Conservation (phyloP, 2,888 invertebrate species). For the Rapana venosa region DNA sequence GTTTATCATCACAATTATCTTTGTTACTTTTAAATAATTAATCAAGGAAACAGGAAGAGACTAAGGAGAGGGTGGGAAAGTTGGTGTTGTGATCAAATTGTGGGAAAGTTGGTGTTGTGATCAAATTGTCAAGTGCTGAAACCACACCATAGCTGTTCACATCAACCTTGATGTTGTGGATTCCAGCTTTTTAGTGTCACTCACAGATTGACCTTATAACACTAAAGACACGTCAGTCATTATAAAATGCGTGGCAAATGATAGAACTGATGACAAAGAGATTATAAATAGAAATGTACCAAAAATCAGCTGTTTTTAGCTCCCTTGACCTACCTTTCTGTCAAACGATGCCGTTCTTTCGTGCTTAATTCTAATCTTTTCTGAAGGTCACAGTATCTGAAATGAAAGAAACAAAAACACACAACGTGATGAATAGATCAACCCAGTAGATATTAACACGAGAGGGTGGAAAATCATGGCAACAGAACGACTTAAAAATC, state of each 20-base stretch:
- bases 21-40: too few species aligned
- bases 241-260: not conserved
- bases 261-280: not conserved
- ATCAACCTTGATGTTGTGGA: too few species aligned
- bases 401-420: not conserved
- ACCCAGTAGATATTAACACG: not conserved
- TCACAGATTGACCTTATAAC: not conserved
- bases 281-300: constrained; percentile 4
- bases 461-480: not conserved
- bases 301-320: constrained; percentile 4
- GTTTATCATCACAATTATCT: too few species aligned
- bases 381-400: constrained; percentile 19
- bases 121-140: too few species aligned
- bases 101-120: too few species aligned
- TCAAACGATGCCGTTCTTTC: not conserved
- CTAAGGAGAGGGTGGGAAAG: too few species aligned
- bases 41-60: too few species aligned
- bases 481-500: not conserved
- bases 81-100: too few species aligned
- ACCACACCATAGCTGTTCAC: too few species aligned
- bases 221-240: not conserved
- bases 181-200: too few species aligned
- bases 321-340: constrained; percentile 3
- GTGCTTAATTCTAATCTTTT: not conserved
- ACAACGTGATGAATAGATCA: not conserved